Evolutionary conservation across 2,797 vertebrate species (phyloP).

Genomic region (Novumbra hubbsi): DNA sequence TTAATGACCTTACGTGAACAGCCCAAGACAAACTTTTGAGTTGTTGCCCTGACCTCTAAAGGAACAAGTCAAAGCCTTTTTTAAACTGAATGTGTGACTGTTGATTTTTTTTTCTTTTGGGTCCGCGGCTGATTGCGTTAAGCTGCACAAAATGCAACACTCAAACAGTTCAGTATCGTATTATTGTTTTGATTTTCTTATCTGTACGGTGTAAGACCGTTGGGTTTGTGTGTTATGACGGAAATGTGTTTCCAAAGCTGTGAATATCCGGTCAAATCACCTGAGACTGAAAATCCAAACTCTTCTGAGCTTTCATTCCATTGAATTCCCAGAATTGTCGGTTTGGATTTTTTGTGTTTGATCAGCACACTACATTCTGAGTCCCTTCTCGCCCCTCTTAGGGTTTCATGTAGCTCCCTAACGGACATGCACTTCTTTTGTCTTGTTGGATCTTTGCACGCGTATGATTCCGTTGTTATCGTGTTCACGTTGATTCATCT

Average conservation of each 20-base stretch:
- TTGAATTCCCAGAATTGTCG: slow-evolving; percentile 11
- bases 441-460: slow-evolving; percentile 54
- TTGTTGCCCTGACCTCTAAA: slow-evolving; percentile 22
- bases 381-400: slow-evolving; percentile 21
- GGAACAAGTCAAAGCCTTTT: slow-evolving; percentile 43
- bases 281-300: slow-evolving; percentile 26
- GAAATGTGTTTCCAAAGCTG: slow-evolving; percentile 16
- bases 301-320: slow-evolving; percentile 14
- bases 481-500: slow-evolving; percentile 45
- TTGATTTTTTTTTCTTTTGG: background rate
- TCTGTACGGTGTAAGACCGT: slow-evolving; percentile 8
- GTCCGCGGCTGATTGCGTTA: background rate
- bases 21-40: slow-evolving; percentile 21
- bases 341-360: slow-evolving; percentile 27
- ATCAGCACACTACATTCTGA: slow-evolving; percentile 6
- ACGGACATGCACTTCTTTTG: slow-evolving; percentile 41
- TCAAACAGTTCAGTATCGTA: slow-evolving; percentile 22
- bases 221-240: background rate
- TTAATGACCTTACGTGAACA: slow-evolving; percentile 29
- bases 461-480: slow-evolving; percentile 33
- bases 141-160: background rate
- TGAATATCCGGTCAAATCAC: slow-evolving; percentile 24
- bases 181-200: slow-evolving; percentile 29
- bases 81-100: slow-evolving; percentile 43
- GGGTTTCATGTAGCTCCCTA: slow-evolving; percentile 13